Evolutionary conservation across 2,888 invertebrate genomes (phyloP).

Genomic region (Drosophila cracens): DNA sequence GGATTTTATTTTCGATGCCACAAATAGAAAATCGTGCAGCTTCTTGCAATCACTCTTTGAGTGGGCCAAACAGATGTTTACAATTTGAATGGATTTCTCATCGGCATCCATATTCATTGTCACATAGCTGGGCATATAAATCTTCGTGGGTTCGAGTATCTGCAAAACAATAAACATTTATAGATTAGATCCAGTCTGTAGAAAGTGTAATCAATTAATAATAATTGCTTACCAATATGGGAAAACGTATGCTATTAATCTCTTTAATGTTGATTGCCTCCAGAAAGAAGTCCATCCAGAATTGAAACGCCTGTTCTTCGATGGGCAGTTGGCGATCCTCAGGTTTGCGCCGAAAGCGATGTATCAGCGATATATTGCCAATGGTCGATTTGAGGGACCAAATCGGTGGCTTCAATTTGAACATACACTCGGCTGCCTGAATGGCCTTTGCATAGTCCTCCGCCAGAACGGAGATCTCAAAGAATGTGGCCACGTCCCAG

Average conservation of each 20-base stretch:
- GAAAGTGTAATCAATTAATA: not conserved
- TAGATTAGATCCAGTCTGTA: not conserved
- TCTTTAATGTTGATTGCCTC: conserved; percentile 95
- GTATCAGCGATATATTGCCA: conserved; percentile 97
- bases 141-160: conserved; percentile 96
- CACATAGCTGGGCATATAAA: conserved; percentile 97
- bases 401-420: conserved; percentile 94
- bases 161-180: conserved; percentile 73
- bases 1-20: conserved; percentile 88
- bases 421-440: conserved; percentile 98
- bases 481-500: conserved; percentile 99
- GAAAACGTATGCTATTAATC: conserved; percentile 94
- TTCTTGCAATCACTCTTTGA: conserved; percentile 92
- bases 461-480: conserved; percentile 98
- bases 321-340: conserved; percentile 90
- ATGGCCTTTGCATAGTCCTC: conserved; percentile 98
- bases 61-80: conserved; percentile 93
- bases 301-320: conserved; percentile 95
- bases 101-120: conserved; percentile 98
- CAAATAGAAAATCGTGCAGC: conserved; percentile 97
- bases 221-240: conserved; percentile 85
- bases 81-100: conserved; percentile 95
- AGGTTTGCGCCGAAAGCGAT: conserved; percentile 93
- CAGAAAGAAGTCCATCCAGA: conserved; percentile 99
- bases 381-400: conserved; percentile 99